Percentiles rank a stretch among this genome's conserved stretches.
Evolutionary conservation across 1,140 invertebrate species (phyloP).

Genomic region (Reticulitermes speratus): DNA sequence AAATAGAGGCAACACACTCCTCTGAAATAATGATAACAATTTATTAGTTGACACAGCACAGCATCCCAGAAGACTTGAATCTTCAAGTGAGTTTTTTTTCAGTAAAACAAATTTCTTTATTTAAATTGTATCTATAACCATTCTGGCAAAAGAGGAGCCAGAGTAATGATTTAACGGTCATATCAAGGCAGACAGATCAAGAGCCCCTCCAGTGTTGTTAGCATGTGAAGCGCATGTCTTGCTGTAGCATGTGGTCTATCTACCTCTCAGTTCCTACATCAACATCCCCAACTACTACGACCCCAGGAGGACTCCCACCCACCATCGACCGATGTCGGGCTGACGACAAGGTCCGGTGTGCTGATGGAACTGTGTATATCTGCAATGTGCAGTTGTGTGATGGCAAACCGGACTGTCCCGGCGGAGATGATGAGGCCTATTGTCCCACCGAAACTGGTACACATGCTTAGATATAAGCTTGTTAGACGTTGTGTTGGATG

Average conservation of each 20-base stretch:
- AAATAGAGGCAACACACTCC: too few species aligned
- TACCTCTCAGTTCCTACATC: conserved; percentile 11
- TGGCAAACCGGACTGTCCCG: conserved; percentile 55
- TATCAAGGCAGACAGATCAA: too few species aligned
- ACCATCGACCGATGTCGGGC: conserved; percentile 47
- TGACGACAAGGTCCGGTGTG: conserved; percentile 55
- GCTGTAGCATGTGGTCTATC: conserved; percentile 2
- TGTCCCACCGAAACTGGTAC: conserved; percentile 45
- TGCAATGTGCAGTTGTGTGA: conserved; percentile 59
- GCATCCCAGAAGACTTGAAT: too few species aligned
- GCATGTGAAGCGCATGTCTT: not conserved
- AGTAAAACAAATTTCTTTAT: too few species aligned
- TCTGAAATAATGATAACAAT: too few species aligned
- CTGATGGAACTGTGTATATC: conserved; percentile 44
- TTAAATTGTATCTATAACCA: too few species aligned
- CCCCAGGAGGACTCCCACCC: not conserved
- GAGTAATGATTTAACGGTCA: too few species aligned
- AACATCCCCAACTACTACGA: not conserved
- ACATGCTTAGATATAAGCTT: not conserved
- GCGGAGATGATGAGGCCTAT: conserved; percentile 55
- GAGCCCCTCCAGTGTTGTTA: too few species aligned
- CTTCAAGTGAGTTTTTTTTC: too few species aligned
- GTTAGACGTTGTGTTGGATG: too few species aligned
- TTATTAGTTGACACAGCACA: too few species aligned
- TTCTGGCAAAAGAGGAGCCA: too few species aligned